These are phyloP conservation scores for Criorhina ranunculi DNA, from an alignment of 2,888 invertebrate species.

Conservation along the genomic window DNA sequence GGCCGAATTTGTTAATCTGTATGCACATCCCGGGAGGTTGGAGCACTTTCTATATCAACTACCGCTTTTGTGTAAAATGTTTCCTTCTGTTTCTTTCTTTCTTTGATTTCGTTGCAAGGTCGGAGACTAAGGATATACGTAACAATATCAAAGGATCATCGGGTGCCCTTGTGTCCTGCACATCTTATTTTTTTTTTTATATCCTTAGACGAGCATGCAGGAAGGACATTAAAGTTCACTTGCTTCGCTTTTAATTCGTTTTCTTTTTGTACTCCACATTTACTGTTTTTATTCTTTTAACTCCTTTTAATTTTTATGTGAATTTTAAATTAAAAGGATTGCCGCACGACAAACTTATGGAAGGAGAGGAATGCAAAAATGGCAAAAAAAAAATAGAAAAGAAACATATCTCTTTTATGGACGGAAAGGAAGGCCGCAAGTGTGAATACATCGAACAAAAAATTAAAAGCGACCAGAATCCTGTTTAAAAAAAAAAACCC, in stretches of 20 bases:
- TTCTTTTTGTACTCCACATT: constrained; percentile 62
- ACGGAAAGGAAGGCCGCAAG: constrained; percentile 51
- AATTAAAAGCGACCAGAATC: constrained; percentile 31
- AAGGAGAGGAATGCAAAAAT: constrained; percentile 29
- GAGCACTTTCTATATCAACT: constrained; percentile 18
- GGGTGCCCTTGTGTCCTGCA: constrained; percentile 47
- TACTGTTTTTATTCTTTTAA: constrained; percentile 63
- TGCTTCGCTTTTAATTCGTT: constrained; percentile 62
- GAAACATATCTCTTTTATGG: constrained; percentile 5
- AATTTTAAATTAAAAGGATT: constrained; percentile 64
- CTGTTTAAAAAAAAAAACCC: constrained; percentile 60
- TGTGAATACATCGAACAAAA: constrained; percentile 67
- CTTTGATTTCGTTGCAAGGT: too few relatives aligned
- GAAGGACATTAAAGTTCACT: constrained; percentile 69
- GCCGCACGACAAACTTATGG: constrained; percentile 53
- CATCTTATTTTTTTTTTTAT: constrained; percentile 24
- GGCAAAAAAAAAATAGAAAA: not conserved
- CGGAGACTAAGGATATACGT: constrained; percentile 9
- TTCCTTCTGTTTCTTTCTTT: constrained; percentile 24
- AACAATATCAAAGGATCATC: constrained; percentile 66
- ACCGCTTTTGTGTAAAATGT: constrained; percentile 29
- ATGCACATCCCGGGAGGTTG: constrained; percentile 43
- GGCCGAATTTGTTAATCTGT: constrained; percentile 51
- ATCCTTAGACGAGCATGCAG: constrained; percentile 1
- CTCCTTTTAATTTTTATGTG: constrained; percentile 47